These are phyloP conservation scores for Microcebus griseorufus DNA, from an alignment of 2,113 vertebrate genomes.

Conservation along the genomic window DNA sequence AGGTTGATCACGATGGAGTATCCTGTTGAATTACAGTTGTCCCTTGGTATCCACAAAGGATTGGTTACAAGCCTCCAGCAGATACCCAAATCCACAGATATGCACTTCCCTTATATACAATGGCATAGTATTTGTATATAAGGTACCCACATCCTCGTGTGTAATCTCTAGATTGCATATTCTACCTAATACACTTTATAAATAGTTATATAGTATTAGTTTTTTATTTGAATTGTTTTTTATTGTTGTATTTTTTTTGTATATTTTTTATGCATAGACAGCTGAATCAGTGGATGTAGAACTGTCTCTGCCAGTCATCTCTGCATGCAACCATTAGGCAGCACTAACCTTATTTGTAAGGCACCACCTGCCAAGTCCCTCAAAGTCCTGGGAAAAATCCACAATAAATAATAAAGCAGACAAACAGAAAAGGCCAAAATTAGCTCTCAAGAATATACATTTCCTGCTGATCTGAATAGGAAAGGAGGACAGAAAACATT, in stretches of 20 bases:
- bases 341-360: background rate
- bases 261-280: background rate
- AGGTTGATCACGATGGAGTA: background rate
- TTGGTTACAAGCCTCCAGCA: no score
- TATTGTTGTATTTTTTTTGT: background rate
- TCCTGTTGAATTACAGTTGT: background rate
- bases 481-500: background rate
- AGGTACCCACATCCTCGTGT: no score
- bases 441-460: background rate
- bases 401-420: conserved; percentile 47
- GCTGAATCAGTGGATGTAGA: background rate
- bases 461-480: background rate
- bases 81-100: no score
- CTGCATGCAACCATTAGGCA: background rate
- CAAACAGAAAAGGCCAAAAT: background rate
- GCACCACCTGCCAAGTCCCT: background rate
- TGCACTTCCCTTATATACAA: no score
- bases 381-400: background rate
- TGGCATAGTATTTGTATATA: no score
- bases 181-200: no score
- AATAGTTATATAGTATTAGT: no score
- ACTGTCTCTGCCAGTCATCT: background rate
- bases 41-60: no score
- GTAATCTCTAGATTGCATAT: no score
- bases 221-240: no score